A percentile compares a stretch with the other conserved stretches of the same genome.
Evolutionary conservation across 1,140 invertebrate genomes (phyloP).

Genomic region (Dendroctonus ponderosae): DNA sequence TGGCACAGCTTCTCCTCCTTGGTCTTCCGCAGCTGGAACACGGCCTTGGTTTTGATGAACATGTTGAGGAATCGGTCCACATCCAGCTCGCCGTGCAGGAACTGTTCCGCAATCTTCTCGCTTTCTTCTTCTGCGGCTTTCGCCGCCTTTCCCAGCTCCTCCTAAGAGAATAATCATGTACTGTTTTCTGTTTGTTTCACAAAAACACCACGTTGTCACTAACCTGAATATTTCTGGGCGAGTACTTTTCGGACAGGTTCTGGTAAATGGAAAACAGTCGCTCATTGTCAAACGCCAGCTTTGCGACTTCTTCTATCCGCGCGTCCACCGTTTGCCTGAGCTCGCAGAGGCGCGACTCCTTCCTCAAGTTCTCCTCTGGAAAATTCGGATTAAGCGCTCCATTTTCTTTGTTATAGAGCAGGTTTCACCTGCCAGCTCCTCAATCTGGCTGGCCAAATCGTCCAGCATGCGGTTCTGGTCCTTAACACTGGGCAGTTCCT

Average conservation of each 20-base stretch:
- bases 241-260: conserved; percentile 68
- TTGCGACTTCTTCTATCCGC: conserved; percentile 64
- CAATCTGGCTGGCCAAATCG: conserved; percentile 68
- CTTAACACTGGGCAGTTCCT: conserved; percentile 63
- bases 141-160: conserved; percentile 58
- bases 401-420: conserved; percentile 6
- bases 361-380: conserved; percentile 65
- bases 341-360: conserved; percentile 63
- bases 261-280: conserved; percentile 66
- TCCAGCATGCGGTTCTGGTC: conserved; percentile 68
- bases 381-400: conserved; percentile 31
- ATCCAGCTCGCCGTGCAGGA: conserved; percentile 70
- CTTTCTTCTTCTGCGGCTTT: conserved; percentile 70
- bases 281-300: conserved; percentile 69
- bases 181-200: not conserved
- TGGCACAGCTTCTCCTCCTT: conserved; percentile 74
- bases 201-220: conserved; percentile 39
- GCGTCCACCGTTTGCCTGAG: conserved; percentile 62
- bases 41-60: conserved; percentile 67
- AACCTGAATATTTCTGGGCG: conserved; percentile 71
- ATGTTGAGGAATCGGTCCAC: conserved; percentile 70
- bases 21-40: conserved; percentile 69
- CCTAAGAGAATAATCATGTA: conserved; percentile 46
- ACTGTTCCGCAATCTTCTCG: conserved; percentile 71
- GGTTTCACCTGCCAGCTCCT: conserved; percentile 65